Conservation (phyloP, 1,140 invertebrate species). For the Drosophila sturtevanti region DNA sequence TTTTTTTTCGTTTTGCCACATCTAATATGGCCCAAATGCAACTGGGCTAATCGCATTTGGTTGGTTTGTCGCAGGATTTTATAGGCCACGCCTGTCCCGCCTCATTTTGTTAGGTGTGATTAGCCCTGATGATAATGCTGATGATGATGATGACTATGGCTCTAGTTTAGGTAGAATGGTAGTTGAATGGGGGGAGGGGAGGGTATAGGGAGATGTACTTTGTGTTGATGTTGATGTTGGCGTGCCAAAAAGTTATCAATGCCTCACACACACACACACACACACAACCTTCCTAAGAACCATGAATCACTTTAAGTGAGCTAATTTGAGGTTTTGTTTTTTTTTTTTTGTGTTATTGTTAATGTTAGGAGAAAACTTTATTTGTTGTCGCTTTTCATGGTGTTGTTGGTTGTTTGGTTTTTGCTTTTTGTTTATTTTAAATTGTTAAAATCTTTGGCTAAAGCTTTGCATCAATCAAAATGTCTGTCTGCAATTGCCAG, state of each 20-base stretch:
- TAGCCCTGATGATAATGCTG: neutral
- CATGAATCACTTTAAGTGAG: conserved; percentile 73
- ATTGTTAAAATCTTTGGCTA: conserved; percentile 39
- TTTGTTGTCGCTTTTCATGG: conserved; percentile 60
- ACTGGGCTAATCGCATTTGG: conserved; percentile 5
- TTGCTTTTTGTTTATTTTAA: conserved; percentile 25
- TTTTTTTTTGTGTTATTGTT: conserved; percentile 23
- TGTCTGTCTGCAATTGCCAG: conserved; percentile 71
- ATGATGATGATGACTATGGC: neutral
- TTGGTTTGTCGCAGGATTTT: conserved; percentile 9
- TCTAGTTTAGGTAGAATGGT: neutral
- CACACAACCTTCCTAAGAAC: neutral
- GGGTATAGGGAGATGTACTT: conserved; percentile 46
- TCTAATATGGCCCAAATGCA: conserved; percentile 1
- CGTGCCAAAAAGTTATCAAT: conserved; percentile 72
- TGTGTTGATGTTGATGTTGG: conserved; percentile 23
- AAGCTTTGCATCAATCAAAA: conserved; percentile 75
- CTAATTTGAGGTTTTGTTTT: conserved; percentile 56
- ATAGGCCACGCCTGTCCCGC: neutral
- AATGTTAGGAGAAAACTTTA: neutral
- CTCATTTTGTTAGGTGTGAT: conserved; percentile 3
- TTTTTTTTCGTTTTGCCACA: neutral
- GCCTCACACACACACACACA: neutral
- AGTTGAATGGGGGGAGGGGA: neutral
- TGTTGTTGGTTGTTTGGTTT: conserved; percentile 53